A percentile compares a stretch with the other conserved stretches of the same genome.
These are phyloP conservation scores for Tychaedon coryphoeus DNA, from an alignment of 2,113 vertebrate species.

Conservation along the genomic window DNA sequence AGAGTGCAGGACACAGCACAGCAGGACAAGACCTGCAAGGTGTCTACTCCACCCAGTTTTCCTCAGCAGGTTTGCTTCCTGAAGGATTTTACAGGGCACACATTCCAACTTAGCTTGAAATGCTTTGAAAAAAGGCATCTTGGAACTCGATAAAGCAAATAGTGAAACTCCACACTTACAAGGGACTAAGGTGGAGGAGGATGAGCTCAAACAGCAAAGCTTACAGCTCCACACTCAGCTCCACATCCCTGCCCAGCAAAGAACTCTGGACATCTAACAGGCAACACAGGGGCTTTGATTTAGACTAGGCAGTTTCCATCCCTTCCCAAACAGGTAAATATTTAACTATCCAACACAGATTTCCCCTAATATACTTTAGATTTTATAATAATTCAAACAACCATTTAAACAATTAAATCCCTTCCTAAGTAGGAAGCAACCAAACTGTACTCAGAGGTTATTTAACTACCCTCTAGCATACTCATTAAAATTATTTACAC, in stretches of 20 bases:
- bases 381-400: neutral
- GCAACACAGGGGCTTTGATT: neutral
- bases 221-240: neutral
- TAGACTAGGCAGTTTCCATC: neutral
- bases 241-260: neutral
- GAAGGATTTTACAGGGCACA: neutral
- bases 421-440: neutral
- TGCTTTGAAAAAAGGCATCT: neutral
- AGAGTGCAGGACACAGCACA: neutral
- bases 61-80: neutral
- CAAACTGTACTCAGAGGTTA: neutral
- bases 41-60: neutral
- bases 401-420: neutral
- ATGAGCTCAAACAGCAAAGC: neutral
- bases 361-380: neutral
- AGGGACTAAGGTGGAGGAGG: neutral
- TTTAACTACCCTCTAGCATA: neutral
- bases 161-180: rapidly evolving
- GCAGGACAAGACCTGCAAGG: neutral
- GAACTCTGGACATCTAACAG: neutral
- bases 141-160: neutral
- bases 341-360: neutral
- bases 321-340: neutral
- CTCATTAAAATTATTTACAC: conserved; percentile 23
- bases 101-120: neutral